Evolutionary conservation across 37 sponge, comb jelly and placozoan genomes (phyloP).

Genomic region (Ianthella basta): DNA sequence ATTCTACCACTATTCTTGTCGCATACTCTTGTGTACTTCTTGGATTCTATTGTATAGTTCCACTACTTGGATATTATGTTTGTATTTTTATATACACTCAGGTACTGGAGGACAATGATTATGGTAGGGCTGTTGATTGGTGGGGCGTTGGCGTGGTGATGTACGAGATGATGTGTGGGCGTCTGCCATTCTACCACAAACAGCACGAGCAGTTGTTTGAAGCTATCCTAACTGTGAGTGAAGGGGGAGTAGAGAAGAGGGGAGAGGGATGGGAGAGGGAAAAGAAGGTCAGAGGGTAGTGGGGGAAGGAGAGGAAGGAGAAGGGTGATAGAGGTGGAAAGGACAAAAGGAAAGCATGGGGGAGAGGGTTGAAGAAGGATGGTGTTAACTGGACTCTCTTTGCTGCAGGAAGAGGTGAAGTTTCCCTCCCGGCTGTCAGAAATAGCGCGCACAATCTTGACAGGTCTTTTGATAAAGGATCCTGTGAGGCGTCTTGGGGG

Average conservation of each 20-base stretch:
- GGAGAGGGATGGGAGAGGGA: conserved; percentile 27
- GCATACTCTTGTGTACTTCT: not conserved
- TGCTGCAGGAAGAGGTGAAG: conserved; percentile 84
- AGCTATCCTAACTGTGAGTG: conserved; percentile 70
- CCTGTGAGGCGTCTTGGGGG: conserved; percentile 88
- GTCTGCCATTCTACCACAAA: conserved; percentile 94
- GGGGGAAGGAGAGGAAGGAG: not conserved
- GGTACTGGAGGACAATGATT: conserved; percentile 97
- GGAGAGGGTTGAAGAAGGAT: too few species aligned
- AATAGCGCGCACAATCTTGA: conserved; percentile 65
- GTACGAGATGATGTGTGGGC: conserved; percentile 99
- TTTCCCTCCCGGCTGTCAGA: conserved; percentile 91
- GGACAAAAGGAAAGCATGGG: not conserved
- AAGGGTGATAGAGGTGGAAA: not conserved
- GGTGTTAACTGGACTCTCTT: too few species aligned
- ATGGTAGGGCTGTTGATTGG: conserved; percentile 97
- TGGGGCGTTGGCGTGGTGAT: conserved; percentile 99
- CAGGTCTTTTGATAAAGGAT: conserved; percentile 88
- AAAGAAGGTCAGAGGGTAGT: conserved; percentile 4
- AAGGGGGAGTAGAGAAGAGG: too few species aligned
- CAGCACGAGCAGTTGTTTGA: conserved; percentile 95
- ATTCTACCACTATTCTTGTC: not conserved
- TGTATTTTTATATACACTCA: conserved; percentile 20
- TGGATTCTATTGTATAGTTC: not conserved
- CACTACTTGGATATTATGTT: not conserved